Evolutionary conservation across 2,113 vertebrate species (phyloP), one percentile per base, ranked within the genome.

Genomic region (Astur gentilis): DNA sequence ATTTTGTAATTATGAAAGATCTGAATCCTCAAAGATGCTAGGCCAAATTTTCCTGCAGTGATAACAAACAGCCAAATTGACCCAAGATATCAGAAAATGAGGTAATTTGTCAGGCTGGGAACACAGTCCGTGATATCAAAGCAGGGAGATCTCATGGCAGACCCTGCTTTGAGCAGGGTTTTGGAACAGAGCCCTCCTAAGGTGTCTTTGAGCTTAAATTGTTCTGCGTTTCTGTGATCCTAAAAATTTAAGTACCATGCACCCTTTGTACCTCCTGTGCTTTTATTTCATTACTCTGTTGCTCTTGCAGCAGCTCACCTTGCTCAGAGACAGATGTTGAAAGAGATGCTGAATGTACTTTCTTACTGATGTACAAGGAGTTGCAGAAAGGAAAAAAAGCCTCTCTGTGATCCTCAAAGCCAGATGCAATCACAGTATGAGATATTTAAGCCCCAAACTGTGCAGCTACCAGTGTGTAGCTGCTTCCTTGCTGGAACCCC

Each of bases 401-500:
- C 22, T 72, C 75, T 85, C 87, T 93, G 69, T 82, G 95, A 73
- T 79, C 70, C 75, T 57, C 79, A 89, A 83, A 97, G 80, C 62
- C 80, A 93, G 72, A 88, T 75, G 78, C 87, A 91, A 83, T 65
- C 80, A 5, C 20, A 55, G 54, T 78, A 45, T 3, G 50, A 60
- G 80, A 93, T 89, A 96, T 81, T 85, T 87, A 88, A 97, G 45
- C 67, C 70, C 57, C 4, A 91, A 73, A 47, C 69, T 91, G 60
- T 84, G 81, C 73, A 89, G 85, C 64, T 96, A 95, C 78, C 2
- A 23, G 26, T 88, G 47, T 75, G 85, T 93, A 95, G 96, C 92
- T 17, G 42, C 89, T 98, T 97, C 88, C 93, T 82, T 76, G 25
- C n/a, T 82, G 83, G 93, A 95, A 86, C 64, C 76, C 91, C 67